These are phyloP conservation scores for Lasioglossum lativentre DNA, from an alignment of 2,888 invertebrate species.

Conservation along the genomic window DNA sequence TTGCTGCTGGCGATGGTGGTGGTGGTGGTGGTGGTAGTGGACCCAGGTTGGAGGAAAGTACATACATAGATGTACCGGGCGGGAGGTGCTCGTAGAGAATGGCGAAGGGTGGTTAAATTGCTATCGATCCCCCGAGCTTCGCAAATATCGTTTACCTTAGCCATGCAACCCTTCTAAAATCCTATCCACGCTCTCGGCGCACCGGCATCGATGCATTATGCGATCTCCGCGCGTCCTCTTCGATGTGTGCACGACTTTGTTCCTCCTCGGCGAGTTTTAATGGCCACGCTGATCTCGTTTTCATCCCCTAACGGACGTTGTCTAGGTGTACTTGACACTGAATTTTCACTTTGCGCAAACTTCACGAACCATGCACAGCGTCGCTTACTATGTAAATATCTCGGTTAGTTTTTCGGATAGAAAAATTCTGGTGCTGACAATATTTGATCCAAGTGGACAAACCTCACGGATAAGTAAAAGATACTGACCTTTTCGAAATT, in stretches of 20 bases:
- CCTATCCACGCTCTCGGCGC: constrained; percentile 33
- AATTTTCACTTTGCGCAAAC: background rate
- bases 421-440: background rate
- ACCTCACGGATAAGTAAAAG: background rate
- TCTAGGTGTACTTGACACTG: constrained; percentile 5
- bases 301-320: background rate
- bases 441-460: background rate
- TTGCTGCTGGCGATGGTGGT: constrained; percentile 10
- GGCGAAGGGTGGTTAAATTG: constrained; percentile 76
- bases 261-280: constrained; percentile 1
- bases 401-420: background rate
- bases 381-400: background rate
- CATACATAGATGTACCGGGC: constrained; percentile 57
- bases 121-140: constrained; percentile 74
- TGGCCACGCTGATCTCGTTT: background rate
- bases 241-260: constrained; percentile 43
- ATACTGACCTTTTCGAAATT: background rate
- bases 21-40: constrained; percentile 31
- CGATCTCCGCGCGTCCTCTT: constrained; percentile 42
- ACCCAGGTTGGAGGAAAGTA: constrained; percentile 43
- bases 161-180: constrained; percentile 52
- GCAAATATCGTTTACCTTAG: constrained; percentile 77
- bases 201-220: constrained; percentile 32
- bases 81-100: constrained; percentile 67
- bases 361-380: background rate